These are phyloP conservation scores for Rhamphomyia laevipes DNA, from an alignment of 2,888 invertebrate genomes.

Conservation along the genomic window DNA sequence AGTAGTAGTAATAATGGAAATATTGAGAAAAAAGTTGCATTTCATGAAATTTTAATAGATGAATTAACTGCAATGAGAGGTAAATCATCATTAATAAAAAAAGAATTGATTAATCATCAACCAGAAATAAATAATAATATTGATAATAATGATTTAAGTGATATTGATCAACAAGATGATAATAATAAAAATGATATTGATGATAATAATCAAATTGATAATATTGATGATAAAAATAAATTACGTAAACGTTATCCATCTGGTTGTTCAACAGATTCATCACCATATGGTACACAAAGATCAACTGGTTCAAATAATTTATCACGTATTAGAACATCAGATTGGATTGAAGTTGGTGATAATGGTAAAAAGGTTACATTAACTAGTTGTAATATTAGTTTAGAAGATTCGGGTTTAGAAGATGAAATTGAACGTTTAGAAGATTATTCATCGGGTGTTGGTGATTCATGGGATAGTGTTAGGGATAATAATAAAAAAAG, in stretches of 20 bases:
- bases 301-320: conserved; percentile 12
- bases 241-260: conserved; percentile 33
- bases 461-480: conserved; percentile 38
- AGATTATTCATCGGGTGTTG: conserved; percentile 37
- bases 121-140: conserved; percentile 12
- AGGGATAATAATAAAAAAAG: conserved; percentile 33
- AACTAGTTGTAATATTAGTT: conserved; percentile 46
- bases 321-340: conserved; percentile 36
- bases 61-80: conserved; percentile 55
- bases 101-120: neutral
- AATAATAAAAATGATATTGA: conserved; percentile 25
- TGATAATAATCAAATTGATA: conserved; percentile 22
- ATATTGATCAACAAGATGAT: conserved; percentile 21
- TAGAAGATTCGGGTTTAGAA: conserved; percentile 41
- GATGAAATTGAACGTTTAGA: conserved; percentile 36
- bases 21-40: conserved; percentile 33
- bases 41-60: conserved; percentile 57
- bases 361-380: conserved; percentile 43
- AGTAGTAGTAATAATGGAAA: conserved; percentile 7
- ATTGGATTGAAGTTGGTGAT: conserved; percentile 45
- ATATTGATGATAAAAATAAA: conserved; percentile 18
- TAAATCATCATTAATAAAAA: conserved; percentile 2
- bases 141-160: neutral
- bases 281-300: conserved; percentile 35
- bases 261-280: conserved; percentile 36